Evolutionary conservation across 2,113 vertebrate genomes (phyloP).

Genomic region (Gasterosteus nipponicus): DNA sequence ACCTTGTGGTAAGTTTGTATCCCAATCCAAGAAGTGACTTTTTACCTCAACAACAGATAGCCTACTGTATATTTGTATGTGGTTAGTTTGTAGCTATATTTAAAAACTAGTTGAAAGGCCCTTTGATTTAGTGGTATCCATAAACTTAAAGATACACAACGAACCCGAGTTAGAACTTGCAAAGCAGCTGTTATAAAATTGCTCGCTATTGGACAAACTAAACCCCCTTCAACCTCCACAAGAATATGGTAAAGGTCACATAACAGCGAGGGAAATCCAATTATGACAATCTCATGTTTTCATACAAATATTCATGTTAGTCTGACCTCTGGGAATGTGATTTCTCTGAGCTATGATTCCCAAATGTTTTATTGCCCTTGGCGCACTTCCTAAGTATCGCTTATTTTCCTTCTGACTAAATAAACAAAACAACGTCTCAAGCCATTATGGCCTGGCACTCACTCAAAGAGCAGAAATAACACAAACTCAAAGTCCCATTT

Average conservation of each 20-base stretch:
- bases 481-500: constrained; percentile 26
- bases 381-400: constrained; percentile 48
- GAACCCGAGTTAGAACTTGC: background rate
- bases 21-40: background rate
- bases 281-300: constrained; percentile 39
- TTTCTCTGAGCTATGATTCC: constrained; percentile 43
- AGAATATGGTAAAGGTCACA: constrained; percentile 42
- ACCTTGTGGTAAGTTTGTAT: background rate
- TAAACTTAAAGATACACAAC: background rate
- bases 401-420: constrained; percentile 56
- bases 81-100: background rate
- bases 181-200: constrained; percentile 1
- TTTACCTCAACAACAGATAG: background rate
- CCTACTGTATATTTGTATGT: background rate
- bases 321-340: constrained; percentile 41
- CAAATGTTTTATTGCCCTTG: constrained; percentile 56
- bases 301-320: constrained; percentile 42
- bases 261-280: constrained; percentile 33
- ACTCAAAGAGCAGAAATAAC: constrained; percentile 53
- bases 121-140: constrained; percentile 1
- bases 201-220: background rate
- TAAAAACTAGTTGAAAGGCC: background rate
- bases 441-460: constrained; percentile 47
- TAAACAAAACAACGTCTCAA: constrained; percentile 63
- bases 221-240: constrained; percentile 6